Percentiles rank a stretch among this genome's conserved stretches.
Conservation (phyloP, 1,140 invertebrate genomes). For the Aphelinus certus region DNA sequence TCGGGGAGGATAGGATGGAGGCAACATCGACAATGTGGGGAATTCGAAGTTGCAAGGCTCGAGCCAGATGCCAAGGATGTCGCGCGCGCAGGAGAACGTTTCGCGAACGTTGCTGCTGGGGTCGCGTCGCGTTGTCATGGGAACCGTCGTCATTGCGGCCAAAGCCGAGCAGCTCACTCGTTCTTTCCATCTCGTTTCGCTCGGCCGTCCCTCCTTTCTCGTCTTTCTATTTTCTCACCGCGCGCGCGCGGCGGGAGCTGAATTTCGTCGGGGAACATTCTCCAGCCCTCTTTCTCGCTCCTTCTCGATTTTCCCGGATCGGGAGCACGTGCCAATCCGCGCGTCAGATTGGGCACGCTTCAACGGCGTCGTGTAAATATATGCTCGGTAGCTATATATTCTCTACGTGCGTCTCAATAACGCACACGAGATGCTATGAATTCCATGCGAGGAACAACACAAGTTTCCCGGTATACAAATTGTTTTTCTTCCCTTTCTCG, state of each 20-base stretch:
- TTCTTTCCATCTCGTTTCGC: constrained; percentile 27
- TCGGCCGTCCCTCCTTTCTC: constrained; percentile 29
- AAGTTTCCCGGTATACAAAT: neutral
- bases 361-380: constrained; percentile 26
- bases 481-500: neutral
- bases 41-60: constrained; percentile 20
- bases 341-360: constrained; percentile 28
- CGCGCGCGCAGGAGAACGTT: constrained; percentile 48
- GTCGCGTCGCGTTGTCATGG: constrained; percentile 56
- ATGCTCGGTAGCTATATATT: neutral
- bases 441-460: neutral
- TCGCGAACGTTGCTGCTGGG: constrained; percentile 48
- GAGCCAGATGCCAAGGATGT: constrained; percentile 57
- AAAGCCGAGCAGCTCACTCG: constrained; percentile 38
- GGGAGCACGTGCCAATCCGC: constrained; percentile 24
- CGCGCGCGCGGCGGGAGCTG: constrained; percentile 9
- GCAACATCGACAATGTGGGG: constrained; percentile 1
- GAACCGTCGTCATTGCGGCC: constrained; percentile 60
- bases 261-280: constrained; percentile 32
- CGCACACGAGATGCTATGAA: no score
- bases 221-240: constrained; percentile 38
- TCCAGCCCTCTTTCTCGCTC: neutral
- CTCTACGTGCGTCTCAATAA: no score
- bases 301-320: constrained; percentile 16
- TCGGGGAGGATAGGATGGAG: neutral